Evolutionary conservation across 92 coral and sea anemone genomes (phyloP), one percentile per base, ranked within the genome.

Genomic region (Porites lobata): DNA sequence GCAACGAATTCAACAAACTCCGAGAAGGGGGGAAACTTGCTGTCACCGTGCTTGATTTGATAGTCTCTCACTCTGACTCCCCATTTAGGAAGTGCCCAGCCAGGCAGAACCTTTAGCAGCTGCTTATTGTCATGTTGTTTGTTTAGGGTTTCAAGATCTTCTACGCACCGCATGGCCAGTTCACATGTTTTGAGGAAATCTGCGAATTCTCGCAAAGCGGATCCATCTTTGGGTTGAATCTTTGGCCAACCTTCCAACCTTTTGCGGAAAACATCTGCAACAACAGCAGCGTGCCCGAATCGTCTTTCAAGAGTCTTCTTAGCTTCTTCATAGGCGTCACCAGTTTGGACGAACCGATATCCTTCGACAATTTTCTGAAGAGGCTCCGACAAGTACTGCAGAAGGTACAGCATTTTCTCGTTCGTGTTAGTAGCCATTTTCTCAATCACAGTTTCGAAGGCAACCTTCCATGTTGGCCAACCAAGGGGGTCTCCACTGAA

Each of bases 11-110:
- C 18, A 9, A 85, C 92, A 56, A 92, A 92, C 19, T 84, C 85
- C 1, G 73, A 13, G 50, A 92, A 88, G 2, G 92, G 95, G 13
- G 92, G 88, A 64, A 92, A 92, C 77, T 80, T 84, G 64, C 56
- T 72, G 21, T 91, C 91, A 21, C 91, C 89, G 65, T 87, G 61
- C 79, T 83, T 81, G 7, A 20, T 22, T 69, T 91, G 91, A 54
- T 66, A 86, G 8, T 81, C 88, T 65, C 91, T 91, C 32, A 91
- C 94, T 43, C 26, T 91, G 32, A 76, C 73, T 15, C 92, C 87
- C 95, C 92, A 92, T 50, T 92, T 92, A 13, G 90, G 84, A 56
- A 85, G 93, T 17, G 85, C 79, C 94, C 94, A 91, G 82, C 77
- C 86, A 0, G 91, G 91, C 4, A 91, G 85, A 22, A 62, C 90